phyloP scores from a whole-genome alignment of 1,140 invertebrate species.

The Drosophila arawakana region DNA sequence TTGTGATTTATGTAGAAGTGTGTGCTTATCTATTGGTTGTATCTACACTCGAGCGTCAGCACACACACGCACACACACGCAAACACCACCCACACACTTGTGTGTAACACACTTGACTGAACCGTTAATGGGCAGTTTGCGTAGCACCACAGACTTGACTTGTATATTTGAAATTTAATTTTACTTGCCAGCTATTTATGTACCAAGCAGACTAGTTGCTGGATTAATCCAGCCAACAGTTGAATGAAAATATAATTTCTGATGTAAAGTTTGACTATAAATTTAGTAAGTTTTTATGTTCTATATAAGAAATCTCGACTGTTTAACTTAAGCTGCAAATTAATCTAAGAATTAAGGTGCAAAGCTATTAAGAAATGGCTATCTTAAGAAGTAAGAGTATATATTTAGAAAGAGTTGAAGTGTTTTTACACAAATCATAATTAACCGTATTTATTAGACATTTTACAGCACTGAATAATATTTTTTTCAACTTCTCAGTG shows the following conservation, averaged over 20 bases:
- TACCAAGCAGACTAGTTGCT: neutral
- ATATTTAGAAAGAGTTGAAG: neutral
- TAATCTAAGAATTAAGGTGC: neutral
- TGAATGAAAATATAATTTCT: neutral
- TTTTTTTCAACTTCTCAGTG: too few relatives aligned
- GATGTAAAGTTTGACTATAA: too few relatives aligned
- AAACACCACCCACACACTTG: neutral
- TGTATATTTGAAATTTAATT: slow-evolving; percentile 63
- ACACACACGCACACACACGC: slow-evolving; percentile 12
- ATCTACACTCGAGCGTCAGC: slow-evolving; percentile 43
- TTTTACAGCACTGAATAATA: too few relatives aligned
- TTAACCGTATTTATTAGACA: too few relatives aligned
- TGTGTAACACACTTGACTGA: slow-evolving; percentile 4
- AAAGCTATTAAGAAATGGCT: too few relatives aligned
- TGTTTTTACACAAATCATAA: neutral
- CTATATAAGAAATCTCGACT: neutral
- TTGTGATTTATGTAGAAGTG: slow-evolving; percentile 70
- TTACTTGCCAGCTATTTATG: slow-evolving; percentile 22
- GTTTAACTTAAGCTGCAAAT: neutral
- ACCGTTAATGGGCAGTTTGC: slow-evolving; percentile 39
- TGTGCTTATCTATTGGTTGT: slow-evolving; percentile 57
- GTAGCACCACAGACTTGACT: slow-evolving; percentile 33
- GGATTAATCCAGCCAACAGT: slow-evolving; percentile 4
- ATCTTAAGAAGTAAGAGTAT: too few relatives aligned
- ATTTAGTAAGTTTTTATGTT: too few relatives aligned